Conservation (phyloP, 2,797 vertebrate species). For the Pangasius sanitwongsei region DNA sequence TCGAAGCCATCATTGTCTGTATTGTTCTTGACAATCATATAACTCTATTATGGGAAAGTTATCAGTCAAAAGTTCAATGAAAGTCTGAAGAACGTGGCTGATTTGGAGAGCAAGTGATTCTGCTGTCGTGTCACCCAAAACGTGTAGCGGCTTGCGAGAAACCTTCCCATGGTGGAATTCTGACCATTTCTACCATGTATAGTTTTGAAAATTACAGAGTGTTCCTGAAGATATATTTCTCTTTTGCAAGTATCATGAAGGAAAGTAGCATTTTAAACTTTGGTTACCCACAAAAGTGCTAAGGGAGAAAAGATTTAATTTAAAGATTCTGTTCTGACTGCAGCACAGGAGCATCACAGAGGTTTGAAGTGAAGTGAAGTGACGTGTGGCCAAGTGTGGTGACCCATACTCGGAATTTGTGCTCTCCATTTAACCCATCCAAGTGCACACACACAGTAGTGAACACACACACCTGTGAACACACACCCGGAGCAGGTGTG, state of each 20-base stretch:
- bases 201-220: background rate
- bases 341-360: background rate
- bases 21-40: background rate
- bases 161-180: background rate
- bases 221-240: background rate
- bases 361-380: no score
- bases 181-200: background rate
- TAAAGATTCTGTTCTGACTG: background rate
- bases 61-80: background rate
- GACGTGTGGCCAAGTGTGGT: no score
- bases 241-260: background rate
- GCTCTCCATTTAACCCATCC: no score
- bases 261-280: background rate
- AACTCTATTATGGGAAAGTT: background rate
- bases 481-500: no score
- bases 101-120: background rate
- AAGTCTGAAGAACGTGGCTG: background rate
- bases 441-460: no score
- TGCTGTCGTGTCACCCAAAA: background rate
- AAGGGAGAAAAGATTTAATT: background rate
- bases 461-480: no score
- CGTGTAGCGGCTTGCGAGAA: background rate
- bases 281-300: background rate
- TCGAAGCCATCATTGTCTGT: slow-evolving; percentile 11
- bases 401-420: no score